A percentile compares a stretch with the other conserved stretches of the same genome.
Conservation (phyloP, 2,113 vertebrate genomes). For the Gyps fulvus region DNA sequence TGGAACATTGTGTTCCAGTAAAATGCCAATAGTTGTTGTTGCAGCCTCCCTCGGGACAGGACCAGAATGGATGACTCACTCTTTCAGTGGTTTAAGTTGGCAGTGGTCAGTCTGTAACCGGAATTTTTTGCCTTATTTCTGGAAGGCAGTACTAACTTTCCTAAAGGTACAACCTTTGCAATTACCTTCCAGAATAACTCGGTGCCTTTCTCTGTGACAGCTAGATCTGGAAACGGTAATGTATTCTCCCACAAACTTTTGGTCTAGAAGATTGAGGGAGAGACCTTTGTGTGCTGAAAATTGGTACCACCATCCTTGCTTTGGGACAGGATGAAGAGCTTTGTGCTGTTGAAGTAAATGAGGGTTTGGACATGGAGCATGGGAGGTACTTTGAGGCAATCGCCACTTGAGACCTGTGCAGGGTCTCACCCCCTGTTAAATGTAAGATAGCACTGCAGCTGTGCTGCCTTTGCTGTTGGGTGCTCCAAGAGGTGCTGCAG, state of each 20-base stretch:
- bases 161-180: not conserved
- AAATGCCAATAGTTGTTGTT: not conserved
- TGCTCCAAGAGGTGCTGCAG: not conserved
- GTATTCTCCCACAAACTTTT: not conserved
- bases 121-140: not conserved
- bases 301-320: not conserved
- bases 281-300: not conserved
- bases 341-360: not conserved
- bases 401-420: not conserved
- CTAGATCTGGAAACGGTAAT: rapidly evolving
- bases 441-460: not conserved
- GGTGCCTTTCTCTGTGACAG: rapidly evolving
- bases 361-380: not conserved
- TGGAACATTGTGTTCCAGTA: not conserved
- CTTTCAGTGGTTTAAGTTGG: not conserved
- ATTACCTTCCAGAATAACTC: not conserved
- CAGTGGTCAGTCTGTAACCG: not conserved
- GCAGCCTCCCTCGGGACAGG: not conserved
- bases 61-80: not conserved
- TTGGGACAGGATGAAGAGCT: not conserved
- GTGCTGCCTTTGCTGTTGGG: not conserved
- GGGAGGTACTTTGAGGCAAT: not conserved
- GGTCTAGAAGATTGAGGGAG: not conserved
- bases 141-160: not conserved
- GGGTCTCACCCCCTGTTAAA: not conserved